phyloP scores from a whole-genome alignment of 1,140 invertebrate species.

The Leptestheria dahalacensis region DNA sequence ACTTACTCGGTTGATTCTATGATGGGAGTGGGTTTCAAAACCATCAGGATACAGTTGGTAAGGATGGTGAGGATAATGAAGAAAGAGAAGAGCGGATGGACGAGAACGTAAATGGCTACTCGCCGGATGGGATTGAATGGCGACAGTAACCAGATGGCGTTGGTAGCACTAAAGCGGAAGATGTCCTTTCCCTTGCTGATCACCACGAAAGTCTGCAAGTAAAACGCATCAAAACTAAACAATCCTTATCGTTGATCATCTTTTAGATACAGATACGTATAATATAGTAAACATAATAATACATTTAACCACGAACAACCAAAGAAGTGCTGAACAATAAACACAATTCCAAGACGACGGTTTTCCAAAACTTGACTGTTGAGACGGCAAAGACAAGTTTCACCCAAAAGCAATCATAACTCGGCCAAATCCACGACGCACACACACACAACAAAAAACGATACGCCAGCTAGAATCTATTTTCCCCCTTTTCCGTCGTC shows the following conservation, averaged over 20 bases:
- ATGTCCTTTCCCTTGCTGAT: conserved; percentile 96
- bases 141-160: conserved; percentile 85
- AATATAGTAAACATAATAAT: no score
- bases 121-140: conserved; percentile 94
- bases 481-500: no score
- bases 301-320: no score
- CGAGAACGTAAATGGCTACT: conserved; percentile 91
- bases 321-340: no score
- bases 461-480: no score
- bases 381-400: no score
- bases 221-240: conserved; percentile 20
- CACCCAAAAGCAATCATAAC: no score
- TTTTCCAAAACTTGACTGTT: no score
- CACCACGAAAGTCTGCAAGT: conserved; percentile 89
- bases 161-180: conserved; percentile 93
- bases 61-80: conserved; percentile 97
- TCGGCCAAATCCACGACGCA: no score
- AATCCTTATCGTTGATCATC: not conserved
- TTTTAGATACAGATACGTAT: not conserved
- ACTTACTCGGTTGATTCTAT: conserved; percentile 96
- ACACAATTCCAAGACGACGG: no score
- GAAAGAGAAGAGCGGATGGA: conserved; percentile 92
- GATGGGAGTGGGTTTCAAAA: conserved; percentile 79
- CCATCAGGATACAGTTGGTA: conserved; percentile 95
- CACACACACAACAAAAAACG: no score